Evolutionary conservation across 2,797 vertebrate species (phyloP).

Genomic region (Sebastes itinus): DNA sequence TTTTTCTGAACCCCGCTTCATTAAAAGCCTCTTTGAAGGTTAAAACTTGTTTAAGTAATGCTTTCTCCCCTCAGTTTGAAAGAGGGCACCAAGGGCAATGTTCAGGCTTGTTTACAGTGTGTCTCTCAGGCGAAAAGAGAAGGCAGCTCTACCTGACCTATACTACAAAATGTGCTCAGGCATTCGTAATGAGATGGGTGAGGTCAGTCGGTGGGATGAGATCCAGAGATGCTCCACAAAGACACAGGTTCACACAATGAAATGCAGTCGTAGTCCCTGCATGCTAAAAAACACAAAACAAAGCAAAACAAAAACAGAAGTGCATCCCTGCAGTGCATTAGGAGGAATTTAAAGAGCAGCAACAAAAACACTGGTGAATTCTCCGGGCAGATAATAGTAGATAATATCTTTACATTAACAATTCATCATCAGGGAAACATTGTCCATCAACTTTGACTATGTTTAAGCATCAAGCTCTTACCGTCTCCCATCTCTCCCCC

Average conservation of each 20-base stretch:
- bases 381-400: neutral
- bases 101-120: neutral
- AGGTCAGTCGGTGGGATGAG: neutral
- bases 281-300: neutral
- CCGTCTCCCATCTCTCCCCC: neutral
- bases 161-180: neutral
- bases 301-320: neutral
- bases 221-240: neutral
- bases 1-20: neutral
- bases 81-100: neutral
- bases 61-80: neutral
- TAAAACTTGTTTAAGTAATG: neutral
- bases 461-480: neutral
- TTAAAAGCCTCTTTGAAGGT: neutral
- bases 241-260: neutral
- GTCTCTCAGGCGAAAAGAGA: neutral
- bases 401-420: neutral
- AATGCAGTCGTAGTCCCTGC: neutral
- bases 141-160: neutral
- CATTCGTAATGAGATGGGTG: neutral
- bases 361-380: neutral
- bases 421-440: neutral
- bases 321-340: neutral
- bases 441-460: neutral
- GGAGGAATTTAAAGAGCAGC: neutral